phyloP scores from a whole-genome alignment of 2,113 vertebrate species.

The Corvus cornix region DNA sequence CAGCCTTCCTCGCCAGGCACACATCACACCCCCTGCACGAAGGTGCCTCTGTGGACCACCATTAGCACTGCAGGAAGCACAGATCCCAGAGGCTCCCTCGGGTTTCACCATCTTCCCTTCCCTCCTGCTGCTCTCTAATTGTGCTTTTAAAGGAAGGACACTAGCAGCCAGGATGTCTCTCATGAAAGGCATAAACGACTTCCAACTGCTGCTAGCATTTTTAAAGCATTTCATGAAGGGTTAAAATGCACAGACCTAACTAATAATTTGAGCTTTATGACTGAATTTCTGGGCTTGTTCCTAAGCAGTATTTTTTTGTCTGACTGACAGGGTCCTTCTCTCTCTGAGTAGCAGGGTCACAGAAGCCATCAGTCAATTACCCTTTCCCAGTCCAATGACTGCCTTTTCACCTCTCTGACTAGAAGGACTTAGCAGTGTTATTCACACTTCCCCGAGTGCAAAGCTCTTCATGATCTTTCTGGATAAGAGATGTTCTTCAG shows the following conservation, averaged over 20 bases:
- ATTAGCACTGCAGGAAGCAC: background rate
- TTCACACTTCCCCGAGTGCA: conserved; percentile 36
- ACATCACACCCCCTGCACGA: background rate
- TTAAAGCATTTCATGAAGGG: background rate
- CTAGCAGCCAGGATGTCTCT: background rate
- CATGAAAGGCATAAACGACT: background rate
- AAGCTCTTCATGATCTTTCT: conserved; percentile 30
- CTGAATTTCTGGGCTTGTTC: background rate
- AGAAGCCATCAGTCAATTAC: conserved; percentile 58
- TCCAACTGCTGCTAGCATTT: background rate
- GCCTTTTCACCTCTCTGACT: conserved; percentile 39
- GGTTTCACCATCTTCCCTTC: background rate
- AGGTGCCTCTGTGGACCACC: background rate
- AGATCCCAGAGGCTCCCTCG: background rate
- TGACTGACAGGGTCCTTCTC: conserved; percentile 52
- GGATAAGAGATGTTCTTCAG: conserved; percentile 24
- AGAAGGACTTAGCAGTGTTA: conserved; percentile 44
- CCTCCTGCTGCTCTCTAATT: background rate
- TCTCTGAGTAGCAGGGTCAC: conserved; percentile 19
- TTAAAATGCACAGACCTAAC: conserved; percentile 15
- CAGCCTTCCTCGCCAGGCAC: background rate
- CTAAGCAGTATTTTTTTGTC: conserved; percentile 13
- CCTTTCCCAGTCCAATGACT: conserved; percentile 39
- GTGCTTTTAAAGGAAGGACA: background rate
- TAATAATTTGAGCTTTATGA: background rate